A percentile compares a stretch with the other conserved stretches of the same genome.
Conservation (phyloP, 2,888 invertebrate genomes). For the Autographa gamma region DNA sequence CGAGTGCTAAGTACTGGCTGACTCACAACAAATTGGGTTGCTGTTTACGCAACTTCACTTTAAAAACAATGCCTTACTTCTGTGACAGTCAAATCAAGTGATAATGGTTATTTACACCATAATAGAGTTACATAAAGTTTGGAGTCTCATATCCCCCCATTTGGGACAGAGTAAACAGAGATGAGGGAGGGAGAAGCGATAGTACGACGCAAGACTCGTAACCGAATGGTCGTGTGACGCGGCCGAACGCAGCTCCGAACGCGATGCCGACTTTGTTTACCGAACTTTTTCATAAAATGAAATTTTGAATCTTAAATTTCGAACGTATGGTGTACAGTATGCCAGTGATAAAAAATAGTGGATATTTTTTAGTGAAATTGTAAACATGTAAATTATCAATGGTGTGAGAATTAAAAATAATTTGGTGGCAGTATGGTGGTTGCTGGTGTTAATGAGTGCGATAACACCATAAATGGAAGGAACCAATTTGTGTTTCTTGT, state of each 20-base stretch:
- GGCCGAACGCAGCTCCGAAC: conserved; percentile 58
- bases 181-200: conserved; percentile 84
- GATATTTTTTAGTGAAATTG: conserved; percentile 65
- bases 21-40: conserved; percentile 46
- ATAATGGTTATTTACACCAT: conserved; percentile 69
- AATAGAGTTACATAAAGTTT: conserved; percentile 76
- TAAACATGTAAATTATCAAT: conserved; percentile 84
- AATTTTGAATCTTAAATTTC: conserved; percentile 47
- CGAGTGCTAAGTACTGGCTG: conserved; percentile 46
- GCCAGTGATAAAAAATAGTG: conserved; percentile 61
- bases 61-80: conserved; percentile 56
- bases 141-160: conserved; percentile 83
- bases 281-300: conserved; percentile 71
- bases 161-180: conserved; percentile 84
- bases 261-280: conserved; percentile 70
- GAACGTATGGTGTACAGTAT: conserved; percentile 57
- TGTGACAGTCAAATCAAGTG: conserved; percentile 63
- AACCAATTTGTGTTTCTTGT: conserved; percentile 87
- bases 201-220: conserved; percentile 81
- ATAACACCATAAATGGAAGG: conserved; percentile 86
- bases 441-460: conserved; percentile 87
- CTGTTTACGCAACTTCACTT: conserved; percentile 55
- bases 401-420: conserved; percentile 81
- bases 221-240: conserved; percentile 78
- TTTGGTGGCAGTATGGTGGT: conserved; percentile 87